Evolutionary conservation across 2,888 invertebrate genomes (phyloP).

Genomic region (Parascotia fuliginaria): DNA sequence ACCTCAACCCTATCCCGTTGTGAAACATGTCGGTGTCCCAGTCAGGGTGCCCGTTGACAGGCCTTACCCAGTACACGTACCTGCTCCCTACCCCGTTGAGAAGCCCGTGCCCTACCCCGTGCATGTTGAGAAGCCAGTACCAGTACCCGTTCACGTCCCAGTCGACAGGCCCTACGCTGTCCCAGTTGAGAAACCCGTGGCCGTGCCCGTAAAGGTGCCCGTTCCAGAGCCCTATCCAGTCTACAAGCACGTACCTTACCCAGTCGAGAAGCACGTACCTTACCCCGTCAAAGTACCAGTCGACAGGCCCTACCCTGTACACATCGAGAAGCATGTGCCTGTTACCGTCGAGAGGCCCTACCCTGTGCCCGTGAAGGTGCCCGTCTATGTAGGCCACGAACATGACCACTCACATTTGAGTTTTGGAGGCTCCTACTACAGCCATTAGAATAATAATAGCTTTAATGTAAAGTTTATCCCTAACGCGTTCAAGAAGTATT

Average conservation of each 20-base stretch:
- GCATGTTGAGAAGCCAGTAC: conserved; percentile 88
- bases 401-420: conserved; percentile 32
- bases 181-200: conserved; percentile 79
- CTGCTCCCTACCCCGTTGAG: conserved; percentile 86
- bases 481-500: conserved; percentile 62
- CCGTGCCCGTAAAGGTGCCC: conserved; percentile 85
- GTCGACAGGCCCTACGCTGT: conserved; percentile 88
- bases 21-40: conserved; percentile 87
- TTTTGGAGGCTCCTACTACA: conserved; percentile 56
- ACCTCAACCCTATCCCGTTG: conserved; percentile 90
- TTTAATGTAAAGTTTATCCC: conserved; percentile 62
- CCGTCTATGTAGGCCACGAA: conserved; percentile 63
- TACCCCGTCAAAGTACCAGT: conserved; percentile 89
- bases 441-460: conserved; percentile 70
- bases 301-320: conserved; percentile 88
- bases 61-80: conserved; percentile 89
- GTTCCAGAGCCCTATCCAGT: conserved; percentile 87
- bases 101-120: conserved; percentile 87
- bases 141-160: conserved; percentile 87
- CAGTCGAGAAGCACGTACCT: conserved; percentile 86
- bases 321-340: conserved; percentile 77
- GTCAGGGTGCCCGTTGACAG: conserved; percentile 90
- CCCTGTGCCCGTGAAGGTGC: conserved; percentile 85
- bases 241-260: conserved; percentile 87
- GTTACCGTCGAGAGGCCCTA: conserved; percentile 84